Conservation (phyloP, 1,140 invertebrate genomes). For the Drosophila parabipectinata region DNA sequence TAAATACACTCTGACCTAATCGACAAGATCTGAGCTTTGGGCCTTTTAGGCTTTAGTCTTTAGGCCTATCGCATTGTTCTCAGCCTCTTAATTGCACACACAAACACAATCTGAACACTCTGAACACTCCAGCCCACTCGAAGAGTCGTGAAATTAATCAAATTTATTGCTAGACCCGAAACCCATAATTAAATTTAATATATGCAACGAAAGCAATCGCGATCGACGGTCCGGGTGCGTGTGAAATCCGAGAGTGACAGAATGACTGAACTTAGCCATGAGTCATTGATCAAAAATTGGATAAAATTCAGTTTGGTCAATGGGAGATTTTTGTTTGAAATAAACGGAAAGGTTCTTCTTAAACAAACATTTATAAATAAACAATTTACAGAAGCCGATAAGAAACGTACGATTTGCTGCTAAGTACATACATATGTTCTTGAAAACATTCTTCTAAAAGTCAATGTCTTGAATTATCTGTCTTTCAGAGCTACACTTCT, state of each 20-base stretch:
- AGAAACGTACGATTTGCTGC: constrained; percentile 32
- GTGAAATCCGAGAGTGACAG: constrained; percentile 44
- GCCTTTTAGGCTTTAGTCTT: constrained; percentile 16
- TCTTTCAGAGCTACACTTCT: neutral
- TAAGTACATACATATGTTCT: neutral
- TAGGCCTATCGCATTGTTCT: constrained; percentile 53
- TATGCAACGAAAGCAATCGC: constrained; percentile 40
- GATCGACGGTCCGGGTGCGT: constrained; percentile 47
- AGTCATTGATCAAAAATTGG: constrained; percentile 37
- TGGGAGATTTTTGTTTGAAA: neutral
- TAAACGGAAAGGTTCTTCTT: neutral
- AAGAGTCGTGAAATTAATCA: constrained; percentile 57
- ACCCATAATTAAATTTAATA: constrained; percentile 63
- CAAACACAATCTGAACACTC: constrained; percentile 9
- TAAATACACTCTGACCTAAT: constrained; percentile 33
- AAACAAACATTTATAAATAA: constrained; percentile 4
- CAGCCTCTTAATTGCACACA: constrained; percentile 43
- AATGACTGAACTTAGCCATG: constrained; percentile 21
- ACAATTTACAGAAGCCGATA: neutral
- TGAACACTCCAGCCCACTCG: constrained; percentile 13
- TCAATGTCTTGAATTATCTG: neutral
- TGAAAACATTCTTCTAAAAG: neutral
- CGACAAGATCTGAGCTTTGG: constrained; percentile 41
- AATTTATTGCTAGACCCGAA: constrained; percentile 42
- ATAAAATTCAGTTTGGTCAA: constrained; percentile 1